Percentiles rank a stretch among this genome's conserved stretches.
Conservation (phyloP, 2,888 invertebrate species). For the Pseudolycoriella hygida region DNA sequence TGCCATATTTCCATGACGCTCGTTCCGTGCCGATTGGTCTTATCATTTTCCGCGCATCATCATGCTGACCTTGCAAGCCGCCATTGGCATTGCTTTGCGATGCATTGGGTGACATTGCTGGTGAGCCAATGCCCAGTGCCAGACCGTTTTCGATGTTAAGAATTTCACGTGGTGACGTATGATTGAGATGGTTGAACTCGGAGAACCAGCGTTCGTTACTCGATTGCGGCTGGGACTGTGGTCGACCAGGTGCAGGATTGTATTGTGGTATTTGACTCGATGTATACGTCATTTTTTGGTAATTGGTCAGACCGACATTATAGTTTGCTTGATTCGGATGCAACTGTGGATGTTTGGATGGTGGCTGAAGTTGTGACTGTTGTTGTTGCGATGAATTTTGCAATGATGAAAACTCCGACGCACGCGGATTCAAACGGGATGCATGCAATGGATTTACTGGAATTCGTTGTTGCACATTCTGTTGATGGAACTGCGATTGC, state of each 20-base stretch:
- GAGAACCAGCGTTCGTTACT: constrained; percentile 16
- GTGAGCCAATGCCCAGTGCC: constrained; percentile 19
- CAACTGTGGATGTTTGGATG: constrained; percentile 8
- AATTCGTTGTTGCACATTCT: constrained; percentile 6
- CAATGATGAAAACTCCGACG: constrained; percentile 50
- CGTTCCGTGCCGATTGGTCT: constrained; percentile 73
- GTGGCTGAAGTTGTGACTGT: constrained; percentile 1
- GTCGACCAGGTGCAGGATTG: constrained; percentile 16
- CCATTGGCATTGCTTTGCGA: background rate
- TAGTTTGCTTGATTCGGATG: constrained; percentile 15
- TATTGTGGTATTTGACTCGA: constrained; percentile 8
- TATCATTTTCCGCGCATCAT: constrained; percentile 32
- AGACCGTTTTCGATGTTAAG: constrained; percentile 24
- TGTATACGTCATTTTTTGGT: constrained; percentile 11
- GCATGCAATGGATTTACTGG: constrained; percentile 17
- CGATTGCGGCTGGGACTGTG: constrained; percentile 19
- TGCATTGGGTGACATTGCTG: constrained; percentile 27
- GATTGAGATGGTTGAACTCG: constrained; percentile 12
- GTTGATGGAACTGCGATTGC: constrained; percentile 14
- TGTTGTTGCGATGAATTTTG: background rate
- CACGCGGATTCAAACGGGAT: constrained; percentile 62
- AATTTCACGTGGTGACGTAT: constrained; percentile 20
- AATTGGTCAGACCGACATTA: constrained; percentile 10
- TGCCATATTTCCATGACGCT: constrained; percentile 15
- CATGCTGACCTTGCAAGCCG: constrained; percentile 9